Conservation (phyloP, 2,797 vertebrate genomes). For the Melopsittacus undulatus region DNA sequence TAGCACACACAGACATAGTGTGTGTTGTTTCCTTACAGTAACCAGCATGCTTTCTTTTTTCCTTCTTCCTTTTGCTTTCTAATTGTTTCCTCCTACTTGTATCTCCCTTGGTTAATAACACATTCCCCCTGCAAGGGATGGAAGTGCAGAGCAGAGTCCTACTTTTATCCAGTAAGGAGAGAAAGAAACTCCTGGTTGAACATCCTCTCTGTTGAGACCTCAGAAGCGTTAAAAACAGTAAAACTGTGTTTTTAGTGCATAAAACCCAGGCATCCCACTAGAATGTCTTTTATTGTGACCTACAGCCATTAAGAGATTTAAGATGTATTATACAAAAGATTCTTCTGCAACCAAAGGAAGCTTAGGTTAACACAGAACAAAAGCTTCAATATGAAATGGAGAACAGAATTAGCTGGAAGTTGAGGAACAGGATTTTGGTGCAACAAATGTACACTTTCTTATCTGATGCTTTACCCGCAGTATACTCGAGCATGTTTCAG, state of each 20-base stretch:
- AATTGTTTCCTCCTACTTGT: not conserved
- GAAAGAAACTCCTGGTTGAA: not conserved
- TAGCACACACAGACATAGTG: not conserved
- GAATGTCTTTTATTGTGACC: not conserved
- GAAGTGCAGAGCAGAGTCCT: not conserved
- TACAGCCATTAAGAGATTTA: not conserved
- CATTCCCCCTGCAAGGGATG: not conserved
- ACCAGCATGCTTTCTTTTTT: not conserved
- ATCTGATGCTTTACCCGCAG: not conserved
- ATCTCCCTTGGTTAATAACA: constrained; percentile 8
- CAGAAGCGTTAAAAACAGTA: not conserved
- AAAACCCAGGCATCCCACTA: not conserved
- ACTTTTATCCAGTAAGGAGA: not conserved
- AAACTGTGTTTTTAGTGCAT: not conserved
- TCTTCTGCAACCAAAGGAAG: not conserved
- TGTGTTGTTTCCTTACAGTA: not conserved
- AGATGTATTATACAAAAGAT: not conserved
- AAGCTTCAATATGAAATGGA: not conserved
- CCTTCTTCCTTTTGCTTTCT: not conserved
- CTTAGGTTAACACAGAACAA: not conserved
- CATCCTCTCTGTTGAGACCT: not conserved
- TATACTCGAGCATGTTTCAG: not conserved
- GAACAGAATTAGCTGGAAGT: not conserved
- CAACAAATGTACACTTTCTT: not conserved
- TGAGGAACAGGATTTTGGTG: not conserved